phyloP scores from a whole-genome alignment of 2,888 invertebrate genomes.

The Leptinotarsa rubiginosa region DNA sequence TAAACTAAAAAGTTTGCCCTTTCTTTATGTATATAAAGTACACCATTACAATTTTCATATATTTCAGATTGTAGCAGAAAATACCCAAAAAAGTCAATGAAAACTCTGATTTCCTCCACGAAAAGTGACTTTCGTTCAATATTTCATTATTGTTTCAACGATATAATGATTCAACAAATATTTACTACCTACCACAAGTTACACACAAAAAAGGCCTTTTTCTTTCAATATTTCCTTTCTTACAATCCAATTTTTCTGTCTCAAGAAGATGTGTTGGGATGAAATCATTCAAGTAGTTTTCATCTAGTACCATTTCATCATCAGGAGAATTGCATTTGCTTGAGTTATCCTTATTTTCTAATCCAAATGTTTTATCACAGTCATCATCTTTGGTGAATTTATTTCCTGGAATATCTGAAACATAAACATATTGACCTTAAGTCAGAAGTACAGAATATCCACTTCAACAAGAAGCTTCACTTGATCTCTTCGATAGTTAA shows the following conservation, averaged over 20 bases:
- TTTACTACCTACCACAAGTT: constrained; percentile 54
- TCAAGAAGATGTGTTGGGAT: not conserved
- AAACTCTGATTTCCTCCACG: too few relatives aligned
- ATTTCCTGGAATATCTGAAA: constrained; percentile 2
- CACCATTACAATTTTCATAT: too few relatives aligned
- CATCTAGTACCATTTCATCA: not conserved
- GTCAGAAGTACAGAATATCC: not conserved
- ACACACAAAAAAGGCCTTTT: constrained; percentile 56
- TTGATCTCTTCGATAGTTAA: too few relatives aligned
- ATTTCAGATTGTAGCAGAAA: too few relatives aligned
- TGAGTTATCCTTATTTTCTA: not conserved
- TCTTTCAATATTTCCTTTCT: constrained; percentile 53
- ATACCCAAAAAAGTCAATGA: too few relatives aligned
- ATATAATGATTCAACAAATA: not conserved
- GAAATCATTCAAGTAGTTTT: not conserved
- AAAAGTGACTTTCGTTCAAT: too few relatives aligned
- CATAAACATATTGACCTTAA: not conserved
- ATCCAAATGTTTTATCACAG: not conserved
- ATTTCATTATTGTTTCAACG: too few relatives aligned
- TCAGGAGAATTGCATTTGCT: not conserved
- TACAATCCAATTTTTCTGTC: constrained; percentile 37
- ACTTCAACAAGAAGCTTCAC: too few relatives aligned
- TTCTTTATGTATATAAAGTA: too few relatives aligned
- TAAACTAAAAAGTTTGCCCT: too few relatives aligned
- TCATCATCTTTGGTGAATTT: not conserved